phyloP scores from a whole-genome alignment of 2,797 vertebrate genomes.

The Pseudopleuronectes americanus region DNA sequence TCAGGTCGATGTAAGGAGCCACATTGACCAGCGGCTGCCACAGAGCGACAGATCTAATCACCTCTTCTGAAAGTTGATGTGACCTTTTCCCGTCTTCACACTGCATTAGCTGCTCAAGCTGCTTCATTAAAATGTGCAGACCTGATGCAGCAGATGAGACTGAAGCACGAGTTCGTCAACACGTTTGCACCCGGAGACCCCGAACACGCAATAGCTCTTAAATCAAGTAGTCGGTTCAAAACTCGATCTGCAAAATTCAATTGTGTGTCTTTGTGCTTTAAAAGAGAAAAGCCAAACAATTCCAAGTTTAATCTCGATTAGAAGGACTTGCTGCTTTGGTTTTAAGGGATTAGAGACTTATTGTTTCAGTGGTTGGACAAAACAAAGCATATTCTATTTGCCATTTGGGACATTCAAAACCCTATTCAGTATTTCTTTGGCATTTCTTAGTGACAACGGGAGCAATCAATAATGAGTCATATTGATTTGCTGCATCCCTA shows the following conservation, averaged over 20 bases:
- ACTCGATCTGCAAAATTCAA: not conserved
- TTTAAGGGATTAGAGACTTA: too few relatives aligned
- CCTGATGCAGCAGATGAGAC: too few relatives aligned
- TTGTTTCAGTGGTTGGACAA: too few relatives aligned
- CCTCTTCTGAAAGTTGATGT: conserved; percentile 7
- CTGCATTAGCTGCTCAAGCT: not conserved
- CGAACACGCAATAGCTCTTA: too few relatives aligned
- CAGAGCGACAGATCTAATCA: conserved; percentile 18
- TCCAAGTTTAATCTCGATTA: not conserved
- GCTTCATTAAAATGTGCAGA: too few relatives aligned
- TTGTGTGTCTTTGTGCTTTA: not conserved
- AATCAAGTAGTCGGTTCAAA: too few relatives aligned
- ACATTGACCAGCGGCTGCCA: conserved; percentile 26
- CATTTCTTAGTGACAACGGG: too few relatives aligned
- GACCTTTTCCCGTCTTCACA: conserved; percentile 4
- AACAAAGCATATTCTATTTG: too few relatives aligned
- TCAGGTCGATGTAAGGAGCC: conserved; percentile 19
- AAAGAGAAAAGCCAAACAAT: not conserved
- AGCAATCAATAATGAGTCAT: not conserved
- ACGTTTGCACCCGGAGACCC: too few relatives aligned
- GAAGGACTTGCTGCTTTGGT: not conserved
- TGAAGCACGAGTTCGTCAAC: too few relatives aligned
- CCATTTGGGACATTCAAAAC: too few relatives aligned
- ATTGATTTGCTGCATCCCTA: not conserved
- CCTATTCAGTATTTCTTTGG: too few relatives aligned